Evolutionary conservation across 2,888 invertebrate species (phyloP).

Genomic region (Atrina japonica): DNA sequence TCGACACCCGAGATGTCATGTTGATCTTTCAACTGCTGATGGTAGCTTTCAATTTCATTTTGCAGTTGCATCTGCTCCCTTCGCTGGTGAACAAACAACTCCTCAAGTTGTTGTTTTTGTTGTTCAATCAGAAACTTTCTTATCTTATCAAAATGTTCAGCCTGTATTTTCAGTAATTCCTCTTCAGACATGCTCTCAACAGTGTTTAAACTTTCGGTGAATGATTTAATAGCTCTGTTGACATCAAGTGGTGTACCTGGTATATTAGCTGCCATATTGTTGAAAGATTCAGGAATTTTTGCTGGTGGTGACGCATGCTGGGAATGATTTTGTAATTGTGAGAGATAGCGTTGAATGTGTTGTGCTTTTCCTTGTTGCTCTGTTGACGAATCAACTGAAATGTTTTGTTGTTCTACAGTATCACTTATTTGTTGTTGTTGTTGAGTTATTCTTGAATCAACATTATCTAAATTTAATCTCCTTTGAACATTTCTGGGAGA

Average conservation of each 20-base stretch:
- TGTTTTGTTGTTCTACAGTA: not conserved
- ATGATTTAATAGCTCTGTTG: conserved; percentile 52
- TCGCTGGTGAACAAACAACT: conserved; percentile 83
- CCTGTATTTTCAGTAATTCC: conserved; percentile 64
- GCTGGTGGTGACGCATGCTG: conserved; percentile 34
- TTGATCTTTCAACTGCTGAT: conserved; percentile 42
- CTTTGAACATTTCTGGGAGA: conserved; percentile 20
- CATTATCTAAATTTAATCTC: conserved; percentile 25
- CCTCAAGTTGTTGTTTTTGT: conserved; percentile 82
- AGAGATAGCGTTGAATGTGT: conserved; percentile 75
- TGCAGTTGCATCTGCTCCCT: conserved; percentile 78
- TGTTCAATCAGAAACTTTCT: conserved; percentile 81
- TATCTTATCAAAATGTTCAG: conserved; percentile 69
- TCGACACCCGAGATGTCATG: conserved; percentile 28
- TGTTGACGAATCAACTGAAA: conserved; percentile 31
- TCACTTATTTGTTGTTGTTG: not conserved
- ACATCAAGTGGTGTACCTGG: conserved; percentile 39
- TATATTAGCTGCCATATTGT: not conserved
- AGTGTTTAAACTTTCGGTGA: conserved; percentile 53
- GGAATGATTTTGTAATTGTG: conserved; percentile 68
- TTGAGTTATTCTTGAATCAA: not conserved
- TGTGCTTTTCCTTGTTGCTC: conserved; percentile 75
- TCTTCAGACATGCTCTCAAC: conserved; percentile 62
- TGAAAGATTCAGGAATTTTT: not conserved
- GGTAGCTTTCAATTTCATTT: conserved; percentile 63